phyloP scores from a whole-genome alignment of 2,797 vertebrate genomes.

The Merluccius polli region DNA sequence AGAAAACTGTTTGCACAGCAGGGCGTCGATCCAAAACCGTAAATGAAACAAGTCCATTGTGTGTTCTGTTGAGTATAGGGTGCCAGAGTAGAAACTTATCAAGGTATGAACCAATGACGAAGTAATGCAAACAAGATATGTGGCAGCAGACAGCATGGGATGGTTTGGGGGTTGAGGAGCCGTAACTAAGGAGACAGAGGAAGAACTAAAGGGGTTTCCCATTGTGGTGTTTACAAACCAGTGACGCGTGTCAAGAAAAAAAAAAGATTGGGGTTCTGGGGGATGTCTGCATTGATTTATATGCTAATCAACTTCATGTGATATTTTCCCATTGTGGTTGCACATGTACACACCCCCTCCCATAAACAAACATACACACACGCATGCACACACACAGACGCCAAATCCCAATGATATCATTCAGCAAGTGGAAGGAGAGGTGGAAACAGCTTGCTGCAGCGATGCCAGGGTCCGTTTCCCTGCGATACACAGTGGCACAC shows the following conservation, averaged over 20 bases:
- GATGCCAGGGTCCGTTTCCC: slow-evolving; percentile 51
- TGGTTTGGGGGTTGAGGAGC: not conserved
- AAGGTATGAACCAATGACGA: not conserved
- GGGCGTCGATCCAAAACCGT: not conserved
- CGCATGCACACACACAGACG: not conserved
- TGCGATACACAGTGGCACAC: slow-evolving; percentile 56
- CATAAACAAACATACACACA: not conserved
- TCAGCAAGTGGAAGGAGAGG: slow-evolving; percentile 25
- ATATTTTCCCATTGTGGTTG: slow-evolving; percentile 44
- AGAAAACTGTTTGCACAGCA: not conserved
- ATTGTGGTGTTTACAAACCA: slow-evolving; percentile 26
- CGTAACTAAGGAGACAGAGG: not conserved
- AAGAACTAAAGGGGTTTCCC: slow-evolving; percentile 15
- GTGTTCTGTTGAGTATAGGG: not conserved
- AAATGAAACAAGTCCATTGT: not conserved
- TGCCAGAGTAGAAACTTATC: not conserved
- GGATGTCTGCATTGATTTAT: slow-evolving; percentile 42
- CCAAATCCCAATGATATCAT: slow-evolving; percentile 44
- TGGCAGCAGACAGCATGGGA: not conserved
- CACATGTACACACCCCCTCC: slow-evolving; percentile 5
- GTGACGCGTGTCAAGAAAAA: slow-evolving; percentile 33
- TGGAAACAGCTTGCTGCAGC: slow-evolving; percentile 36
- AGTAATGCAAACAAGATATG: not conserved
- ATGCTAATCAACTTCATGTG: slow-evolving; percentile 61
- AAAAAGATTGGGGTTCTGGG: slow-evolving; percentile 30